Conservation (phyloP, 30 jellyfish, hydroid and myxozoan species). For the Hydra vulgaris region DNA sequence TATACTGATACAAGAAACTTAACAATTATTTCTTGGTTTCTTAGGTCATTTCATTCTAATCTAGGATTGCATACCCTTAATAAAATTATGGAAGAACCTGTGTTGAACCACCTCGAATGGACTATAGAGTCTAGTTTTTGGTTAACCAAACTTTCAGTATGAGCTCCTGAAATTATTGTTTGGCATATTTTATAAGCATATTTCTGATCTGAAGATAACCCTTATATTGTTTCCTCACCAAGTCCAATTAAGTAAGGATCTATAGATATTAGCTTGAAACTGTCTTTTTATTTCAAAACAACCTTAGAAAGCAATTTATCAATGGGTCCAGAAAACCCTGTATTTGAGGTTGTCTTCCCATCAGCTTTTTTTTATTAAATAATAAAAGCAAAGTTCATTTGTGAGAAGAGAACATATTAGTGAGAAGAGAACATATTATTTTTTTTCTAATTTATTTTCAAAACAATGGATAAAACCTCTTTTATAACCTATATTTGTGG, state of each 20-base stretch:
- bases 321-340: neutral
- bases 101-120: too few relatives aligned
- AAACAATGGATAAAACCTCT: neutral
- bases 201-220: too few relatives aligned
- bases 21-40: neutral
- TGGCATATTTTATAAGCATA: too few relatives aligned
- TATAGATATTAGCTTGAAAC: too few relatives aligned
- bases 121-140: too few relatives aligned
- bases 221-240: too few relatives aligned
- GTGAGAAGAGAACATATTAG: neutral
- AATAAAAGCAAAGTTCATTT: neutral
- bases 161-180: too few relatives aligned
- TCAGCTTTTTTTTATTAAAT: neutral
- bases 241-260: too few relatives aligned
- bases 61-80: too few relatives aligned
- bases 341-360: neutral
- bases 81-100: too few relatives aligned
- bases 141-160: too few relatives aligned
- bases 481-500: neutral
- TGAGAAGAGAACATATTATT: neutral
- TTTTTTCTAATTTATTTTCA: neutral
- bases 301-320: neutral
- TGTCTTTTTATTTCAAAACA: neutral
- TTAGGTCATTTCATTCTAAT: too few relatives aligned
- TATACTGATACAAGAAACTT: neutral